Evolutionary conservation across 2,888 invertebrate species (phyloP), one percentile per base, ranked within the genome.

Genomic region (Andrena trimmerana): DNA sequence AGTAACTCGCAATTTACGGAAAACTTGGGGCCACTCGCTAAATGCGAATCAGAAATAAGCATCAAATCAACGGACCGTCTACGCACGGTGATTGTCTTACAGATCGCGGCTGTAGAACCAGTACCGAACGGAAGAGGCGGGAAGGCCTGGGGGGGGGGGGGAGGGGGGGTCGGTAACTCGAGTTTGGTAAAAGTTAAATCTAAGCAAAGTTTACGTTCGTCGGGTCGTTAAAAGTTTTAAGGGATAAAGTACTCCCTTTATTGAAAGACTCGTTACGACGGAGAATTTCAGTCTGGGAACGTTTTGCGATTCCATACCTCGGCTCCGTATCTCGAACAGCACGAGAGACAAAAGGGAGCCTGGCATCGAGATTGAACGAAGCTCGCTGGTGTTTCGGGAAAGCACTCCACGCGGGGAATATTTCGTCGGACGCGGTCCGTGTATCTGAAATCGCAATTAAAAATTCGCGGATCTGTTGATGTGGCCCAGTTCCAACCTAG

Each of bases 161-260:
- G 2, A 31, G 36, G 48, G 62, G n/a, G 29, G 62, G 50, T 2
- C 16, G 48, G 71, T 27, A 29, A 36, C 31, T 48, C 59, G 78
- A 78, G 73, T 69, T 81, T 57, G 78, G 81, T 75, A 77, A 78
- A 78, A 85, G 84, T 85, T 85, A 81, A 81, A 84, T 84, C 81
- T 84, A 84, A 84, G 84, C 84, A 78, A 84, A 85, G 78, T 78
- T 84, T 81, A 81, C 81, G 81, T 72, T 84, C 81, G 78, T 68
- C 31, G 68, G 85, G 76, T 85, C 85, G 85, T 85, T 85, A 85
- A 85, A 85, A 85, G 81, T 85, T 85, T 84, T 76, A 73, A 81
- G 77, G 83, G 81, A 85, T 85, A 79, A 85, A 85, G 85, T 85
- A 63, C 73, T 60, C 66, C 81, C 73, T 85, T 82, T 76, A 85